Percentiles rank a stretch among this genome's conserved stretches.
phyloP scores from a whole-genome alignment of 2,797 vertebrate species.

The Ptychobarbus kaznakovi region DNA sequence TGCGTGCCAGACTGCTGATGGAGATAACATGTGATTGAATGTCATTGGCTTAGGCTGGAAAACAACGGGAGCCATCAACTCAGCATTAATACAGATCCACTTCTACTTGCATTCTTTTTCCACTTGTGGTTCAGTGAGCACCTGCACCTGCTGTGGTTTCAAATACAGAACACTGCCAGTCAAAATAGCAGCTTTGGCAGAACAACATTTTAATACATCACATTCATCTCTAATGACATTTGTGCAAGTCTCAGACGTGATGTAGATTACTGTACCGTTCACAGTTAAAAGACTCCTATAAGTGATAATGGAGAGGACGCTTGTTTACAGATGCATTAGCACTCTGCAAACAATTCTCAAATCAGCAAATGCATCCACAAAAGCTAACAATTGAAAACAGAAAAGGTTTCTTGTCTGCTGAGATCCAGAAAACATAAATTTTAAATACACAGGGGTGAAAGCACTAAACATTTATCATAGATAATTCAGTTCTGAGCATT shows the following conservation, averaged over 20 bases:
- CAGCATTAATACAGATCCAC: slow-evolving; percentile 20
- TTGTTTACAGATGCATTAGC: slow-evolving; percentile 30
- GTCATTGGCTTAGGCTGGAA: slow-evolving; percentile 25
- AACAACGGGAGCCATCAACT: slow-evolving; percentile 28
- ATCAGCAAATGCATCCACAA: slow-evolving; percentile 19
- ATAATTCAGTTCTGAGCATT: neutral
- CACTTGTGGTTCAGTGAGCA: neutral
- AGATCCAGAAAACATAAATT: neutral
- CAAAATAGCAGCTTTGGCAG: slow-evolving; percentile 21
- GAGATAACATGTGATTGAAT: slow-evolving; percentile 26
- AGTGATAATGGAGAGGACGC: neutral
- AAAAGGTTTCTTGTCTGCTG: slow-evolving; percentile 17
- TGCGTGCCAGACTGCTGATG: slow-evolving; percentile 6
- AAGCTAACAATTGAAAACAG: slow-evolving; percentile 19
- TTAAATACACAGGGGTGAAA: neutral
- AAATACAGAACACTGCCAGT: slow-evolving; percentile 26
- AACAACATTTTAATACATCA: slow-evolving; percentile 35
- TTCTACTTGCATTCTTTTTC: neutral
- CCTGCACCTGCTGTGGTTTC: slow-evolving; percentile 14
- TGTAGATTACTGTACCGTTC: slow-evolving; percentile 19
- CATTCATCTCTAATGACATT: slow-evolving; percentile 10
- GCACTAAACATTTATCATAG: neutral
- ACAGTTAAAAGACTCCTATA: slow-evolving; percentile 17
- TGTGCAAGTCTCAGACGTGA: neutral
- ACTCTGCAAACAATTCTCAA: neutral